Conservation (phyloP, 2,888 invertebrate species). For the Lymantria monacha region DNA sequence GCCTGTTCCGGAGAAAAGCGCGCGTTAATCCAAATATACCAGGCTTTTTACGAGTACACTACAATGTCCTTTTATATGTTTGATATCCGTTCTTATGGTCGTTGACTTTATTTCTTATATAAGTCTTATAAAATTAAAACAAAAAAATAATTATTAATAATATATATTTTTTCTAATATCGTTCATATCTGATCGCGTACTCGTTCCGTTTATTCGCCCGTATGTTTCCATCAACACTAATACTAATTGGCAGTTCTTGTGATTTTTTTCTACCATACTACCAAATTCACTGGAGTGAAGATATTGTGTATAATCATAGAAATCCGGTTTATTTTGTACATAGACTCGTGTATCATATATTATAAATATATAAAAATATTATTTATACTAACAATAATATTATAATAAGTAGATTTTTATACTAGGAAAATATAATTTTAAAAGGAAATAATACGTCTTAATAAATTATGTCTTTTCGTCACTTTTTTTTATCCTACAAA, state of each 20-base stretch:
- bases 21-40: too few species aligned
- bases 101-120: too few species aligned
- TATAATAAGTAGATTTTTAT: neutral
- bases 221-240: constrained; percentile 16
- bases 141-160: too few species aligned
- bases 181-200: constrained; percentile 1
- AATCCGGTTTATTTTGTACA: constrained; percentile 28
- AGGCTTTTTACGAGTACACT: too few species aligned
- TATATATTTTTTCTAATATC: neutral
- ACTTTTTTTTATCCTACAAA: too few species aligned
- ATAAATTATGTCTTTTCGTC: too few species aligned
- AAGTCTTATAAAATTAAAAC: too few species aligned
- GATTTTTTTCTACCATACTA: constrained; percentile 12
- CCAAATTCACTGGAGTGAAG: constrained; percentile 25
- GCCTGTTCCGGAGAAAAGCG: too few species aligned
- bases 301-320: constrained; percentile 27
- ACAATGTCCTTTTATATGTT: too few species aligned
- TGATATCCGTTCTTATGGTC: too few species aligned
- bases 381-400: neutral
- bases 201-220: neutral
- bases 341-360: neutral
- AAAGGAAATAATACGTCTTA: neutral
- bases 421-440: neutral
- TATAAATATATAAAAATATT: neutral
- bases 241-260: constrained; percentile 25